phyloP scores from a whole-genome alignment of 2,888 invertebrate genomes.

The Ochlodes sylvanus region DNA sequence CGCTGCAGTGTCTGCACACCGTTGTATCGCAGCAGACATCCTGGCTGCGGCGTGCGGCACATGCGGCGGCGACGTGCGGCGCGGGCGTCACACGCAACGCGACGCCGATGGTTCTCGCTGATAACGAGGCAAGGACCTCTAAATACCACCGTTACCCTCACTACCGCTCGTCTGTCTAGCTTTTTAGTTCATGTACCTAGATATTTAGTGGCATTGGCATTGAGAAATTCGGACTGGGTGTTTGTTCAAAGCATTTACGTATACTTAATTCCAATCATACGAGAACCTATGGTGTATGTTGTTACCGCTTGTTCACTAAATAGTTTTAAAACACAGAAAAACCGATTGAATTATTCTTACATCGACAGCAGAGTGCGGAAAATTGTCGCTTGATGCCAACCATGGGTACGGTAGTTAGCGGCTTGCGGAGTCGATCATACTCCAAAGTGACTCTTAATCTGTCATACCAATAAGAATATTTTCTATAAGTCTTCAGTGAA shows the following conservation, averaged over 20 bases:
- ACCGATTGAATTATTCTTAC: no score
- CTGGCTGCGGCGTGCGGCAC: constrained; percentile 50
- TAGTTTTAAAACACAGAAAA: no score
- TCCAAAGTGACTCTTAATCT: no score
- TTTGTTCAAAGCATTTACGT: background rate
- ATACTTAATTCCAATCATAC: no score
- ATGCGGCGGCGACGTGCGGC: constrained; percentile 50
- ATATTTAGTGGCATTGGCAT: background rate
- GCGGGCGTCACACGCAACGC: constrained; percentile 49
- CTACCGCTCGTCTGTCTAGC: constrained; percentile 3
- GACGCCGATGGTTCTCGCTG: constrained; percentile 44
- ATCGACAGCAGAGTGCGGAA: no score
- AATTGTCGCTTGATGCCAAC: no score
- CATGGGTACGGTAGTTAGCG: no score
- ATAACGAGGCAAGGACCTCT: constrained; percentile 57
- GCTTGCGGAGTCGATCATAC: no score
- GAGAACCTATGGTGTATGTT: no score
- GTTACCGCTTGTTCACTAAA: no score
- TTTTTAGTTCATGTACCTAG: background rate
- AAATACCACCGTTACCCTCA: constrained; percentile 48
- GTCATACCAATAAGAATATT: no score
- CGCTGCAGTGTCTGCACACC: background rate
- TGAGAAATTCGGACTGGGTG: background rate
- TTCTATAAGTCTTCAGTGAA: no score
- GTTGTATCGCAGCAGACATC: constrained; percentile 54